A percentile compares a stretch with the other conserved stretches of the same genome.
Conservation (phyloP, 2,113 vertebrate species). For the Montifringilla adamsi region DNA sequence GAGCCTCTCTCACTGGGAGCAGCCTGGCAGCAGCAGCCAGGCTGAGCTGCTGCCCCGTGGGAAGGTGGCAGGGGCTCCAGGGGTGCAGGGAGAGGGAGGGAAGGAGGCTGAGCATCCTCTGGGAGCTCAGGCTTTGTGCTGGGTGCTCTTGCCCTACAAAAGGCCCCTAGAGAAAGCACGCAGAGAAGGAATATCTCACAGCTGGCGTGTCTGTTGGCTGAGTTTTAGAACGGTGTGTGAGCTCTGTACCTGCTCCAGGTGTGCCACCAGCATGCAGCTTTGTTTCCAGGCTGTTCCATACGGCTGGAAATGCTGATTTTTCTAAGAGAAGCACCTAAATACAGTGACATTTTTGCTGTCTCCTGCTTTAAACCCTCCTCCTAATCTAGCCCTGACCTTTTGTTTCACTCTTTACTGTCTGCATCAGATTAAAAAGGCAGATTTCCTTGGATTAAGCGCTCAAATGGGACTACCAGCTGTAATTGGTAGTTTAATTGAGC, state of each 20-base stretch:
- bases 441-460: background rate
- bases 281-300: background rate
- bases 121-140: background rate
- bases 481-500: background rate
- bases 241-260: background rate
- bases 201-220: background rate
- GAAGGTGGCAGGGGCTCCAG: background rate
- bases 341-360: background rate
- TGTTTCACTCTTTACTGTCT: background rate
- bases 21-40: background rate
- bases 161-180: background rate
- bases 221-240: background rate
- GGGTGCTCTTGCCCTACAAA: background rate
- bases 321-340: background rate
- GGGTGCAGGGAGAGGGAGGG: background rate
- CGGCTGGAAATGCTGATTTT: background rate
- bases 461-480: background rate
- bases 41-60: background rate
- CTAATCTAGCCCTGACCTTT: background rate
- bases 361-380: background rate
- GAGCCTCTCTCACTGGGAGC: background rate
- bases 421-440: background rate
- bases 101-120: rapidly evolving
- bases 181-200: background rate
- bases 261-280: background rate